A percentile compares a stretch with the other conserved stretches of the same genome.
These are phyloP conservation scores for Poeciliopsis turneri DNA, from an alignment of 2,797 vertebrate genomes.

Conservation along the genomic window DNA sequence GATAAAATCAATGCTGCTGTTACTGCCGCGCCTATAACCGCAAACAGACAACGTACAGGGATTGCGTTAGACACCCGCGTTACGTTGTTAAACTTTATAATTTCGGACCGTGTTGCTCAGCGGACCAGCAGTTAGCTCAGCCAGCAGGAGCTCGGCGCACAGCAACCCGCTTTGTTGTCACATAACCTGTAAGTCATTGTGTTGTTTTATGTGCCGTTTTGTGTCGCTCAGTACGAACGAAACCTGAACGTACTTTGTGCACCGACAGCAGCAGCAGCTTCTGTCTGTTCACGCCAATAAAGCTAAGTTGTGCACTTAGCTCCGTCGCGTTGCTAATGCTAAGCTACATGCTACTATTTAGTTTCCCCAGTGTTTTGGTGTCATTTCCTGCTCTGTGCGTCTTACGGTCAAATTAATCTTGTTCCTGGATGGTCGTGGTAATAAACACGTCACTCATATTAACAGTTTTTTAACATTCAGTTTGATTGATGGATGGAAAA, in stretches of 20 bases:
- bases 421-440: not conserved
- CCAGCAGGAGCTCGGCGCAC: not conserved
- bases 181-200: constrained; percentile 1
- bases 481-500: not conserved
- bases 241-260: not conserved
- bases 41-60: not conserved
- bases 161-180: not conserved
- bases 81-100: not conserved
- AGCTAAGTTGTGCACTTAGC: not conserved
- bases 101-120: not conserved
- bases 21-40: not conserved
- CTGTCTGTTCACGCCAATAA: not conserved
- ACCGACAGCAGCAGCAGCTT: not conserved
- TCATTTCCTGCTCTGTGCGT: not conserved
- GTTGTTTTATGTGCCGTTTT: not conserved
- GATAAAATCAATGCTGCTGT: not conserved
- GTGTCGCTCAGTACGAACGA: not conserved
- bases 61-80: not conserved
- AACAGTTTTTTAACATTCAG: not conserved
- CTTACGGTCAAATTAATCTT: not conserved
- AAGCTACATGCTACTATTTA: not conserved
- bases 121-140: not conserved
- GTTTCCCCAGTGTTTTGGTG: not conserved
- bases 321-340: not conserved
- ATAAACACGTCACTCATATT: too few relatives aligned